Percentiles rank a stretch among this genome's conserved stretches.
These are phyloP conservation scores for Andrena chrysosceles DNA, from an alignment of 2,888 invertebrate species.

Conservation along the genomic window DNA sequence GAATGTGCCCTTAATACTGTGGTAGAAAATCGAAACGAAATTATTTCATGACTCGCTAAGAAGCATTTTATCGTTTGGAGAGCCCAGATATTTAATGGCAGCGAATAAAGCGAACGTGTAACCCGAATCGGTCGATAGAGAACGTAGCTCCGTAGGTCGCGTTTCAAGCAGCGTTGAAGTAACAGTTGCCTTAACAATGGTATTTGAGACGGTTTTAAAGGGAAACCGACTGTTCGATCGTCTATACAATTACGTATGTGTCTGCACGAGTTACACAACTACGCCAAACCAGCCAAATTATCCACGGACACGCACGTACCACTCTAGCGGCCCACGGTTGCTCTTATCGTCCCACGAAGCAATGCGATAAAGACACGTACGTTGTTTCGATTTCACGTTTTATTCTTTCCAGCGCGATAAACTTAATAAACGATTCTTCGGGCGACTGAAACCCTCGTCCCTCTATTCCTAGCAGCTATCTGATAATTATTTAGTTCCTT, in stretches of 20 bases:
- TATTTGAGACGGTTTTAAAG: conserved; percentile 13
- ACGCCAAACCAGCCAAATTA: conserved; percentile 43
- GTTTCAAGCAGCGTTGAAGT: conserved; percentile 6
- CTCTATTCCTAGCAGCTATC: conserved; percentile 8
- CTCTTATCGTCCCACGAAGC: conserved; percentile 39
- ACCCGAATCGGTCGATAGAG: conserved; percentile 48
- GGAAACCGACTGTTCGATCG: conserved; percentile 40
- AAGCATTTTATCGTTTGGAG: neutral
- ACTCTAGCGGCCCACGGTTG: neutral
- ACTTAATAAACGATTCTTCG: conserved; percentile 52
- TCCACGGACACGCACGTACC: conserved; percentile 55
- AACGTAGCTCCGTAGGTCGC: conserved; percentile 9
- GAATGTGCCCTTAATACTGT: too few species aligned
- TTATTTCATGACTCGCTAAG: neutral
- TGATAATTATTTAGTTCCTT: conserved; percentile 11
- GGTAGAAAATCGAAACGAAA: too few species aligned
- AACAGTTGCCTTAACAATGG: neutral
- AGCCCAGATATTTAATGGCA: conserved; percentile 43
- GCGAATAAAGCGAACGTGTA: conserved; percentile 25
- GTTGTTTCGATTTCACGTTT: conserved; percentile 51
- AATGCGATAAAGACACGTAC: conserved; percentile 54
- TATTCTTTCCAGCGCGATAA: conserved; percentile 51
- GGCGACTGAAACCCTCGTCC: conserved; percentile 19
- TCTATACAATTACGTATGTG: conserved; percentile 32
- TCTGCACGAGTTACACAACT: conserved; percentile 41